Conservation (phyloP, 2,888 invertebrate genomes). For the Cybosia mesomella region DNA sequence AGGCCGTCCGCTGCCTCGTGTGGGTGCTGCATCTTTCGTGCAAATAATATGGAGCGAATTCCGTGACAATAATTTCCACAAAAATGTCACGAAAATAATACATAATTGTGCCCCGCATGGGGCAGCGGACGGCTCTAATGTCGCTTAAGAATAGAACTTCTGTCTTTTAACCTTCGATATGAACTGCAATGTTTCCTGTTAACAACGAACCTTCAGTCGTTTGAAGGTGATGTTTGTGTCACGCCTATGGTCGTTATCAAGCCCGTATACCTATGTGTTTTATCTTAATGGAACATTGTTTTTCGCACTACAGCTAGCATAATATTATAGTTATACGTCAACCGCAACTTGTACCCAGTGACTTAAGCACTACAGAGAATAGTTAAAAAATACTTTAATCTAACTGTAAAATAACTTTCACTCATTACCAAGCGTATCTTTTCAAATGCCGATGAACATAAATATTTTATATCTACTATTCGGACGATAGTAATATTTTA, state of each 20-base stretch:
- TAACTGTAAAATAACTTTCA: slow-evolving; percentile 30
- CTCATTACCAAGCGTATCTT: slow-evolving; percentile 22
- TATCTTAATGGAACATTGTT: slow-evolving; percentile 17
- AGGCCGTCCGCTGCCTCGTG: no score
- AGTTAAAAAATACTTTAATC: slow-evolving; percentile 20
- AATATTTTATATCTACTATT: slow-evolving; percentile 34
- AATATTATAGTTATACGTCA: slow-evolving; percentile 1
- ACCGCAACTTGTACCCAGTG: background rate
- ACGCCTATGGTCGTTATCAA: slow-evolving; percentile 19
- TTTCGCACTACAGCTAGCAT: slow-evolving; percentile 16
- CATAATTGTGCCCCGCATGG: no score
- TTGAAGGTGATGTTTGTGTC: slow-evolving; percentile 17
- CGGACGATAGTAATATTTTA: slow-evolving; percentile 28
- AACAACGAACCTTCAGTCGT: slow-evolving; percentile 13
- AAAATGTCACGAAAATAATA: background rate
- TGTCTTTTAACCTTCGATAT: background rate
- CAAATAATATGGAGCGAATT: no score
- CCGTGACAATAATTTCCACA: background rate
- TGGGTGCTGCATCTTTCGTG: no score
- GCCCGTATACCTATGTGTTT: slow-evolving; percentile 25
- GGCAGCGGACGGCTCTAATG: background rate
- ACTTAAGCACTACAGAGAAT: slow-evolving; percentile 6
- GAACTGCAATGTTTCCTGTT: background rate
- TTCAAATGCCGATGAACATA: slow-evolving; percentile 32
- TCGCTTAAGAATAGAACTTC: background rate